Base-by-base conservation (phyloP, 2,797 vertebrate species). In the Syngnathus rostellatus region DNA sequence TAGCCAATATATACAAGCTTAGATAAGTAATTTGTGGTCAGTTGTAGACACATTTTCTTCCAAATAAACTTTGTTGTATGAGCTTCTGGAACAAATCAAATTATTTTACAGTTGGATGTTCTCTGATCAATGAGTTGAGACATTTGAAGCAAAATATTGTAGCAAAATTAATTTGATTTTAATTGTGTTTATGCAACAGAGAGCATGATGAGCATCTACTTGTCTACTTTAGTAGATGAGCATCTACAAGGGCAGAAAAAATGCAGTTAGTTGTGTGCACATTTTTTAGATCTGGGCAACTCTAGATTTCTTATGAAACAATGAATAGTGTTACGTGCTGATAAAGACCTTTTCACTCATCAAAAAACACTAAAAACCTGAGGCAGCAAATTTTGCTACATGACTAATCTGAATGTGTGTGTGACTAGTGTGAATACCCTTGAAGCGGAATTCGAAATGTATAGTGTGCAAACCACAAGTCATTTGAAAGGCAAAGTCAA, bases 121-220 rank as follows among this genome's bases (percentile, higher is more conserved):
- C 19, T 54, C 9, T 16, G 57, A 65, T 67, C 67, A 66, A 72
- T 65, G 21, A 67, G 41, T 51, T 2, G 12, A 43, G 11, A 61
- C 51, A 53, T 57, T 71, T 68, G 73, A 67, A 76, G 58, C 63
- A 71, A 72, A 2, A 5, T 31, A 72, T 65, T 40, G 40, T 8
- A 4, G 37, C 57, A 1, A 70, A 67, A 68, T 55, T 14, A 31
- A 23, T 55, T 25, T 53, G 50, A 16, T 21, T 53, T 6, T 31
- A 5, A 55, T 25, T 55, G 31, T 25, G 50, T 53, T 55, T 55
- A 7, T 55, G 5, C 5, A 21, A 55, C 53, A 55, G 23, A 55
- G 23, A 55, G 55, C 2, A 37, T 31, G 14, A 58, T 17, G 25
- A 19, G 25, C 54, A 9, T 8, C 21, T 41, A 7, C 9, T 41